Base-by-base conservation (phyloP, 2,888 invertebrate genomes). In the Euplexia lucipara region DNA sequence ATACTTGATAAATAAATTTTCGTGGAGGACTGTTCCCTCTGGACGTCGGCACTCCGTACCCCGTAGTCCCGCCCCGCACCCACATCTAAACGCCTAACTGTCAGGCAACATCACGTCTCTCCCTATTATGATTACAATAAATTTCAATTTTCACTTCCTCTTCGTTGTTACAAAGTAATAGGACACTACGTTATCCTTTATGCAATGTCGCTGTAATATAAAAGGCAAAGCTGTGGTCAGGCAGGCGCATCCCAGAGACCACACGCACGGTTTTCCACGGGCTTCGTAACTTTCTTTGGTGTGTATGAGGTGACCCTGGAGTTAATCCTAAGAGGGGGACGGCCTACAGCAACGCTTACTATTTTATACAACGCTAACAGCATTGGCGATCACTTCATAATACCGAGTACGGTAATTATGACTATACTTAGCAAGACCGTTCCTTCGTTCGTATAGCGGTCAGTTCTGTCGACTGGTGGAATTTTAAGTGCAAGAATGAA, bases 1-100 rank as follows among this genome's bases (percentile, higher is more conserved):
- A 91, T 92, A 91, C 86, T 84, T 78, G 91, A 92, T 91, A 90
- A 91, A 93, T 94, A 92, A 90, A 92, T 85, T 83, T 83, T 81
- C 76, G 74, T 81, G 67, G 57, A 74, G 49, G 63, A 65, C 86
- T 82, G 84, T 87, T 86, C 86, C 86, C 84, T 80, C 80, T 82
- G 87, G 85, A 88, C 83, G 87, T 86, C 87, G 85, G 83, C 89
- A 86, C 87, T 87, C 76, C 73, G 81, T 81, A 81, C 86, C 88
- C 82, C 70, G 67, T 62, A 78, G 78, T 78, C 71, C 77, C 82
- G 85, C 79, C 82, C 79, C 80, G 78, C 70, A 81, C 73, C 62
- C 53, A 79, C 63, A 58, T 63, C 66, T 60, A 67, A 62, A 52
- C 63, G 48, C 79, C 87, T 89, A 89, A 90, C 91, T 89, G 89